Base-by-base conservation (phyloP, 2,113 vertebrate genomes). In the Percina caprodes region DNA sequence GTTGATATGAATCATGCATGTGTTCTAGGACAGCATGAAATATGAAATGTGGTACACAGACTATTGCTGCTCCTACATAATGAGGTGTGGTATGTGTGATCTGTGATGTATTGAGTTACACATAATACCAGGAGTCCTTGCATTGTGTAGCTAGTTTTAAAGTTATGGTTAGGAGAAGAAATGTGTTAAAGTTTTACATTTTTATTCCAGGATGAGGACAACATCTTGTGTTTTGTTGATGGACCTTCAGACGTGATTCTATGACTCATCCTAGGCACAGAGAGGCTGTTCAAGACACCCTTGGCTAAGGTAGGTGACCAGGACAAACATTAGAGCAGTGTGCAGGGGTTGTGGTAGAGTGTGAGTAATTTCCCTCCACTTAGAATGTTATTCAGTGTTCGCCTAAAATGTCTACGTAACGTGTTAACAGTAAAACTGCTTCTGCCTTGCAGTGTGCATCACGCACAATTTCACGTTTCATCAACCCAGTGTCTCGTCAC, bases 1-100 rank as follows among this genome's bases (percentile, higher is more conserved):
- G 49, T 46, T 35, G 45, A 56, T 52, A 62, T 55, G 45, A 75
- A 59, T 61, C 66, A 56, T 69, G 59, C 77, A 77, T 72, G 81
- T 71, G 60, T 52, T 54, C 19, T 5, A 86, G 71, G 48, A 12
- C 55, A 46, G 30, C 26, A 61, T 78, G 23, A 69, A 56, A 60
- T 77, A 56, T 77, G 51, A 61, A 66, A 46, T 74, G 61, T 77
- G 33, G 71, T 18, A 35, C 39, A 21, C 30, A 56, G 35, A 18
- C 61, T 65, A 24, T 51, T 16, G 52, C 30, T 79, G 59, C 55
- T 39, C 16, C 55, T 56, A 35, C 58, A 39, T 67, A 62, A 8
- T 33, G 49, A 74, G 63, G 65, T 3, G 30, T 65, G 69, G 66
- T 48, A 51, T 42, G 2, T n/a, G 26, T 18, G 8, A 30, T 23